Base-by-base conservation (phyloP, 2,888 invertebrate genomes). In the Dorcus hopei region DNA sequence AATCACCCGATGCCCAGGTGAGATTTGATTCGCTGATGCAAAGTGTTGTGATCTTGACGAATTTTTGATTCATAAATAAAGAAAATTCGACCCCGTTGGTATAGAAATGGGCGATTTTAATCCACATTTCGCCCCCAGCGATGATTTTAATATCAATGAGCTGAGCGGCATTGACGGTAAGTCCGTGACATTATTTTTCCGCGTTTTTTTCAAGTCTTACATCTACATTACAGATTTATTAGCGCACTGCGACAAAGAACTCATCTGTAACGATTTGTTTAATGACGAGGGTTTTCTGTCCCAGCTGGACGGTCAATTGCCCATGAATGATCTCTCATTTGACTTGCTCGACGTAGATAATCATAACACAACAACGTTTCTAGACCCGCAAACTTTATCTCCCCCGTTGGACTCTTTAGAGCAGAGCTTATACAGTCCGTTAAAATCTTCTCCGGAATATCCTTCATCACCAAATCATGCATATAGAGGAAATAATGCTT, bases 141-240 rank as follows among this genome's bases (percentile, higher is more conserved):
- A 86, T 69, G 84, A 83, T 53, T 88, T 88, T 72, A 86, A 86
- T 76, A 80, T 87, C 38, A 83, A 84, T 63, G 89, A 88, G 71
- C 81, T 89, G 48, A 81, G 83, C 67, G 88, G 86, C 73, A 83
- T 89, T 65, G 88, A 89, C 78, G 89, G 89, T 87, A 81, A 78
- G 78, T 53, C 9, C 19, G 8, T 64, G 42, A 43, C 38, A 53
- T 33, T 6, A 33, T 33, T 33, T 33, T 33, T 6, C 6, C 26
- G 26, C 26, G 1, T 33, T 33, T 33, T 33, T 33, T 33, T 33
- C 6, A 48, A 49, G 38, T n/a, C 49, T 58, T 63, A 52, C 53
- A 62, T 82, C 58, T 63, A 52, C 53, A 62, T 82, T 82, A 53
- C 77, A 88, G 88, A 88, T 77, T 81, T 88, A 50, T 77, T 89